phyloP scores from a whole-genome alignment of 2,888 invertebrate genomes.

The Lithophane socia region DNA sequence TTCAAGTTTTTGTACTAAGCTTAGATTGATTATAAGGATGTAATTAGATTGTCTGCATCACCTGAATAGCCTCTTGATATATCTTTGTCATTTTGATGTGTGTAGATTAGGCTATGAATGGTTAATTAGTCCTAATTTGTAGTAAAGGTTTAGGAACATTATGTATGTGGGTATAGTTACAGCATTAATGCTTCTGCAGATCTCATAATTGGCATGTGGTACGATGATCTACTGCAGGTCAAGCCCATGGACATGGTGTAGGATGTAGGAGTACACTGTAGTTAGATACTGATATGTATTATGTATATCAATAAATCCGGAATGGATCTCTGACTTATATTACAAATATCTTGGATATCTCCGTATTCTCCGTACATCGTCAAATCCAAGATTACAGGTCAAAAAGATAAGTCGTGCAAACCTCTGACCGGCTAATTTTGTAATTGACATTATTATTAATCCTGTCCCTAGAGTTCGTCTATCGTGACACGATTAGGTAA shows the following conservation, averaged over 20 bases:
- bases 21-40: constrained; percentile 27
- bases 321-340: background rate
- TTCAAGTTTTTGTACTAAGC: constrained; percentile 39
- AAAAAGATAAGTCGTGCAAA: background rate
- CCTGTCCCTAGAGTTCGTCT: background rate
- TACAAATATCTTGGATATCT: background rate
- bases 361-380: constrained; percentile 1
- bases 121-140: background rate
- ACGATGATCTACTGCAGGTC: background rate
- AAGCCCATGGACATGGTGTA: background rate
- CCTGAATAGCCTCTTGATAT: background rate
- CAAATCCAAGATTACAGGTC: background rate
- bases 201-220: background rate
- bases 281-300: background rate
- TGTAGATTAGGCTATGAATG: background rate
- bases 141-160: background rate
- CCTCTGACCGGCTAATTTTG: background rate
- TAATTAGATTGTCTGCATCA: constrained; percentile 3
- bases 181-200: background rate
- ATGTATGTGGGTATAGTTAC: background rate
- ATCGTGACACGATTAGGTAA: background rate
- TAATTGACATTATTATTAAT: constrained; percentile 19
- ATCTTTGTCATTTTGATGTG: constrained; percentile 9
- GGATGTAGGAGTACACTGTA: background rate
- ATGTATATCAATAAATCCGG: background rate